Evolutionary conservation across 2,797 vertebrate genomes (phyloP), one percentile per base, ranked within the genome.

Genomic region (Lindbergichthys nudifrons): DNA sequence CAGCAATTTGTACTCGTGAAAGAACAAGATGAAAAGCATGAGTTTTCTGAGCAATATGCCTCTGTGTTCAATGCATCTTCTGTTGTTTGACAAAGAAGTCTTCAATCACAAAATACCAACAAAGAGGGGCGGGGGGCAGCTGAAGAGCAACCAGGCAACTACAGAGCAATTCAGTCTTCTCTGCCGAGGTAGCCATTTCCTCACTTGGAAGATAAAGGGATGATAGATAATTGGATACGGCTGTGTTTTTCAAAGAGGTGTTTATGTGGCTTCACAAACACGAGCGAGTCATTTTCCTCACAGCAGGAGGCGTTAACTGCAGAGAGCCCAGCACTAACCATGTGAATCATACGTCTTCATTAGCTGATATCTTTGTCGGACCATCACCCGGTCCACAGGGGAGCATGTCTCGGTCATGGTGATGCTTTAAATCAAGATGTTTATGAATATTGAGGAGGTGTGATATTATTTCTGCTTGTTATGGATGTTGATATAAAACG

Each of bases 161-260:
- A 59, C 67, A 66, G 66, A 76, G 71, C 23, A 70, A 19, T 70
- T 74, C 46, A 41, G 11, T 66, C 65, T 69, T 75, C 52, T 79
- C 65, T 63, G 74, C 77, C 53, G 80, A 73, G 65, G 72, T 51
- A 57, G 70, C 70, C 71, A n/a, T 86, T 84, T 79, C 63, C 62
- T 75, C 72, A 21, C 77, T 45, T 51, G 43, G 79, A 79, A 80
- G 85, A 88, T 87, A 76, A 88, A 79, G 47, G 74, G 65, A 87
- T 67, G 79, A 80, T 71, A 30, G 67, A 88, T 84, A 70, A 70
- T 87, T 79, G 80, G 81, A 83, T 81, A 74, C 32, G 54, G 42
- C 41, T 4, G 54, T 73, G 70, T 77, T 88, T 80, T 43, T 83
- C 73, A 73, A 57, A 70, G 75, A 81, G 86, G 68, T 70, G 75